Evolutionary conservation across 2,888 invertebrate genomes (phyloP).

Genomic region (Slavum lentiscoides): DNA sequence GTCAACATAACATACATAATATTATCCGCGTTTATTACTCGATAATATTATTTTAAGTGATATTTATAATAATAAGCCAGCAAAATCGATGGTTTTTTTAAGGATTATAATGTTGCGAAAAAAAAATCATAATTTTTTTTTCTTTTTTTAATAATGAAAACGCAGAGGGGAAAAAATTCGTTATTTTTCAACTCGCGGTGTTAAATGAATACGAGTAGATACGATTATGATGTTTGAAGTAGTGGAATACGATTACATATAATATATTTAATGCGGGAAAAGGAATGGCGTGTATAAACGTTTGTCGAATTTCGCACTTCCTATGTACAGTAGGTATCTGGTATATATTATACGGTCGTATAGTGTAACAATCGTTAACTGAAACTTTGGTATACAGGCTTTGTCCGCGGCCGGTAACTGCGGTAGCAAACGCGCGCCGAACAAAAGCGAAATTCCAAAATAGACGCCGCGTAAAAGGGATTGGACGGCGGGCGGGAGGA

Average conservation of each 20-base stretch:
- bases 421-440: background rate
- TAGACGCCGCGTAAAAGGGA: background rate
- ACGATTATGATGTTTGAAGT: background rate
- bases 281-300: background rate
- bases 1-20: too few species aligned
- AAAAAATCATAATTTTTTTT: too few species aligned
- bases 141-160: too few species aligned
- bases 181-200: too few species aligned
- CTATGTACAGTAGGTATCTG: background rate
- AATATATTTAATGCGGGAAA: too few species aligned
- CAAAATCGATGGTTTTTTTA: too few species aligned
- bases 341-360: background rate
- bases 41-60: too few species aligned
- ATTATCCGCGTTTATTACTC: too few species aligned
- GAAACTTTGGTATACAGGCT: conserved; percentile 34
- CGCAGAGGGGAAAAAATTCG: too few species aligned
- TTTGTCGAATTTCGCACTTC: conserved; percentile 42
- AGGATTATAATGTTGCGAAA: too few species aligned
- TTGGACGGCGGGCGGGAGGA: background rate
- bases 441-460: conserved; percentile 40
- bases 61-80: too few species aligned
- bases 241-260: conserved; percentile 1
- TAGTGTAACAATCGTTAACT: conserved; percentile 34
- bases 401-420: conserved; percentile 27
- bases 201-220: too few species aligned